Base-by-base conservation (phyloP, 1,140 invertebrate species). In the Campoletis sonorensis region DNA sequence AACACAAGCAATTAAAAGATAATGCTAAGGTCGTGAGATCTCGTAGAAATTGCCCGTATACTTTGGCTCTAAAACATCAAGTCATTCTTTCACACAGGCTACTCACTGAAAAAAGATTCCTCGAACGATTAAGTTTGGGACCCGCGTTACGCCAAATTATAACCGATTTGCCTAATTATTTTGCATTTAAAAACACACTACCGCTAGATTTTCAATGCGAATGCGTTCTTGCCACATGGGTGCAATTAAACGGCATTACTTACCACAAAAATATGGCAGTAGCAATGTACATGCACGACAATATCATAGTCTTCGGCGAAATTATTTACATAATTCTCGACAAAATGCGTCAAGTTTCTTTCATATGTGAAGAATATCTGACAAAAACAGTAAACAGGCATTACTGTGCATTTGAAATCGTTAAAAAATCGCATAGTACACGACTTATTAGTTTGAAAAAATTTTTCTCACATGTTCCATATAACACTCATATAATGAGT, bases 41-140 rank as follows among this genome's bases (percentile, higher is more conserved):
- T 0, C 51, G 80, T 13, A 45, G n/a, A 33, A 81, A 76, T 58
- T 16, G 71, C n/a, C 26, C 58, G 23, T 54, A 71, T 58, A 71
- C 73, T n/a, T 26, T 81, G 5, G 80, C 80, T 18, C n/a, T 77
- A 58, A 81, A 81, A 77, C 54, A 70, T 71, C 80, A 81, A 78
- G 16, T 78, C 18, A 4, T 15, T 68, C 33, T 77, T 21, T 76
- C 73, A 21, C 45, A 33, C 18, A 40, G 80, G 7, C 67, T 77
- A 21, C 15, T 78, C 23, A 70, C 15, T n/a, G 23, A 78, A 21
- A 27, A 77, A 33, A 72, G 80, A 54, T 81, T 81, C 33, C 7
- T 11, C 11, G 23, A 67, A 26, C 72, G 80, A 54, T 76, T 81
- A 27, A 30, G 4, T 11, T 76, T 16, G 37, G 80, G 72, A 15